A percentile compares a stretch with the other conserved stretches of the same genome.
Conservation (phyloP, 2,113 vertebrate genomes). For the Spilogale gracilis region DNA sequence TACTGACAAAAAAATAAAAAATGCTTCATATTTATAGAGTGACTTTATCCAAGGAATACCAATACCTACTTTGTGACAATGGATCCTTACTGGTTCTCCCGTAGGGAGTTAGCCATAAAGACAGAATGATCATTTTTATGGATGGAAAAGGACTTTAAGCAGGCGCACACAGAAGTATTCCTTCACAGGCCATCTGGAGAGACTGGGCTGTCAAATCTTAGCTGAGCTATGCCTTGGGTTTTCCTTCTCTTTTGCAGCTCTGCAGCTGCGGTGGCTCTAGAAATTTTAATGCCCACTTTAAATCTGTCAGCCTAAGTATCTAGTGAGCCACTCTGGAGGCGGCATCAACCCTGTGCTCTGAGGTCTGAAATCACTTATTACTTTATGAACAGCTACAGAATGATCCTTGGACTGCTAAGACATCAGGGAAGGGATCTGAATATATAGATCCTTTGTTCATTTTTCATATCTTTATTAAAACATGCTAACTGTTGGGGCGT, state of each 20-base stretch:
- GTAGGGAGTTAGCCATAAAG: conserved; percentile 31
- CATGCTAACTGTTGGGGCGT: not conserved
- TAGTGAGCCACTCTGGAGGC: not conserved
- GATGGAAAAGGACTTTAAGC: conserved; percentile 15
- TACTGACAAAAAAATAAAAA: conserved; percentile 53
- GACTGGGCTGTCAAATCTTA: not conserved
- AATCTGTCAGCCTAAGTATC: conserved; percentile 64
- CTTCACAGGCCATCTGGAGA: conserved; percentile 57
- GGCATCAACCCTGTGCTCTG: not conserved
- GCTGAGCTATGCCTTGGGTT: not conserved
- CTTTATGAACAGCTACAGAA: not conserved
- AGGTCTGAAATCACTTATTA: not conserved
- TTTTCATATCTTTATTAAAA: not conserved
- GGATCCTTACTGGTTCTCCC: not conserved
- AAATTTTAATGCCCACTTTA: conserved; percentile 58
- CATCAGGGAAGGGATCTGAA: not conserved
- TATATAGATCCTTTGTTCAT: not conserved
- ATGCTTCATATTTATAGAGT: conserved; percentile 41
- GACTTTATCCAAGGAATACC: conserved; percentile 1
- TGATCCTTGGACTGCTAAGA: not conserved
- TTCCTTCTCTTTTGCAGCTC: not conserved
- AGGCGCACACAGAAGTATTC: not conserved
- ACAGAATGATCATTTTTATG: conserved; percentile 63
- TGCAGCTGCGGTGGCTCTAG: not conserved
- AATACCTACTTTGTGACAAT: not conserved